These are phyloP conservation scores for Amphipoea lucens DNA, from an alignment of 2,888 invertebrate species.

Conservation along the genomic window DNA sequence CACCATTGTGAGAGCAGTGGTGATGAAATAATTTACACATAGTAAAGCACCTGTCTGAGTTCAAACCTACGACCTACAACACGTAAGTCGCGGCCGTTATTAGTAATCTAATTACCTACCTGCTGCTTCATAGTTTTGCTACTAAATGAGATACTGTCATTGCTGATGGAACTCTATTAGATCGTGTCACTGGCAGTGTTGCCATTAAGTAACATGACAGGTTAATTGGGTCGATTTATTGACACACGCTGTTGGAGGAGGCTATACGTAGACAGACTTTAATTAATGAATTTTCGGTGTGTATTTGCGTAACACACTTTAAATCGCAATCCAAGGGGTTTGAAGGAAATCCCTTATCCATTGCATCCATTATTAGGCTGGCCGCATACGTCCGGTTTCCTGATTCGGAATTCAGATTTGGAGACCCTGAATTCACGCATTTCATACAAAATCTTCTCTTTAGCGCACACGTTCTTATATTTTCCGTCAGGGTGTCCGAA, in stretches of 20 bases:
- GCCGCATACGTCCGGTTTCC: no score
- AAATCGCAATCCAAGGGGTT: neutral
- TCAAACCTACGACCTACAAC: no score
- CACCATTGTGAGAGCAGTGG: no score
- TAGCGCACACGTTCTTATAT: no score
- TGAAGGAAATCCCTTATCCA: neutral
- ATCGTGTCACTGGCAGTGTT: constrained; percentile 18
- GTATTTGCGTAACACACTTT: neutral
- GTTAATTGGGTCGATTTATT: constrained; percentile 26
- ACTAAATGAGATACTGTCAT: neutral
- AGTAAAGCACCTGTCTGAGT: no score
- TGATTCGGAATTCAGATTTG: no score
- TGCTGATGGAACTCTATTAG: neutral
- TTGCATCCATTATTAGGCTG: no score
- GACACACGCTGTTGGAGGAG: neutral
- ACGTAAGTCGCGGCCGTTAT: no score
- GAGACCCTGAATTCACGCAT: no score
- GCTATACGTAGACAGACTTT: neutral
- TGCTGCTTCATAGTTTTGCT: neutral
- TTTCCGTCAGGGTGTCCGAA: no score
- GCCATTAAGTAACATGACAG: constrained; percentile 24
- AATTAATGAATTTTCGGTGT: neutral
- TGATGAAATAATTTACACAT: no score
- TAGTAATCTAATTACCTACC: neutral
- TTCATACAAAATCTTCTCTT: no score